Percentiles rank a stretch among this genome's conserved stretches.
Evolutionary conservation across 2,797 vertebrate genomes (phyloP).

Genomic region (Sebastes cheni): DNA sequence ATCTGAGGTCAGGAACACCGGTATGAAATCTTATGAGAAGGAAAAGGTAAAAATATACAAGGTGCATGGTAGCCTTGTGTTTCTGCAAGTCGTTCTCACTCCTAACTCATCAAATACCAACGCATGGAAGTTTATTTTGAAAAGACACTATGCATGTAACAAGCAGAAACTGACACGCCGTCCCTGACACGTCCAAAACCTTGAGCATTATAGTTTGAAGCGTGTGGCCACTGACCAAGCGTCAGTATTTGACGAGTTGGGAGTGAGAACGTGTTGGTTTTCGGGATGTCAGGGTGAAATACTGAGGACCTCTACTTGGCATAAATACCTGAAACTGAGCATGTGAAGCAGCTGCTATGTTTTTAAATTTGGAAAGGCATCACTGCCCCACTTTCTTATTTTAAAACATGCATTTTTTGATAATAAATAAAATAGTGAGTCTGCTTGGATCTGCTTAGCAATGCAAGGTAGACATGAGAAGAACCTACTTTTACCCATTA

Average conservation of each 20-base stretch:
- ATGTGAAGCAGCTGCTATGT: too few species aligned
- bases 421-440: not conserved
- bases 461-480: not conserved
- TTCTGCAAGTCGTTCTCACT: not conserved
- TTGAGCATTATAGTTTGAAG: too few species aligned
- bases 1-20: constrained; percentile 28
- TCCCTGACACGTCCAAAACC: too few species aligned
- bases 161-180: too few species aligned
- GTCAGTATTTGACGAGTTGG: not conserved
- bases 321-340: too few species aligned
- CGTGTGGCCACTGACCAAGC: not conserved
- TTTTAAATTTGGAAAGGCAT: not conserved
- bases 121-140: too few species aligned
- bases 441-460: not conserved
- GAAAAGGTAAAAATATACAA: constrained; percentile 8
- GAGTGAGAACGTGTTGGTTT: not conserved
- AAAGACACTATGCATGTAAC: too few species aligned
- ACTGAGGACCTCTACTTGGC: too few species aligned
- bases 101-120: too few species aligned
- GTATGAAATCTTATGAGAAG: constrained; percentile 4
- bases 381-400: not conserved
- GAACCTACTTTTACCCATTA: not conserved
- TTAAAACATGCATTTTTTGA: not conserved
- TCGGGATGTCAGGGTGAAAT: too few species aligned
- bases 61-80: not conserved